These are phyloP conservation scores for Lissonota sp. DNA, from an alignment of 2,888 invertebrate species.

Conservation along the genomic window DNA sequence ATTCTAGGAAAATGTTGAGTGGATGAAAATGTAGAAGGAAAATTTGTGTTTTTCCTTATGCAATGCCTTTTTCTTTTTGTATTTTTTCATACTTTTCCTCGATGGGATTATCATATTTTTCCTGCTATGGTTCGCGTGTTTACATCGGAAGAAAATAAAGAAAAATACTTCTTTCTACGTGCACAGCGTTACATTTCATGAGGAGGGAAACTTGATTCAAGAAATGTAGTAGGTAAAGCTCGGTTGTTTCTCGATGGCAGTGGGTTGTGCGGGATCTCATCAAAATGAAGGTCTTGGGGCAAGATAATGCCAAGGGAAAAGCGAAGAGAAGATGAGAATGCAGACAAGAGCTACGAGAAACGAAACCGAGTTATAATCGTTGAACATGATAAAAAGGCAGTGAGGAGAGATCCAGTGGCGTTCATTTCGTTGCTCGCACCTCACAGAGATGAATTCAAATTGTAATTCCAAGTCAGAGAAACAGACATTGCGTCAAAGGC, in stretches of 20 bases:
- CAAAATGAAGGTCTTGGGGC: slow-evolving; percentile 34
- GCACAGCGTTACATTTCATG: slow-evolving; percentile 16
- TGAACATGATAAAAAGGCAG: neutral
- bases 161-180: neutral
- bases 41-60: neutral
- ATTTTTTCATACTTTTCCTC: neutral
- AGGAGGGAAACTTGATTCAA: slow-evolving; percentile 13
- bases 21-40: too few relatives aligned
- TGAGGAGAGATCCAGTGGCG: slow-evolving; percentile 16
- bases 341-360: neutral
- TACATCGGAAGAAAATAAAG: slow-evolving; percentile 1
- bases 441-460: slow-evolving; percentile 47
- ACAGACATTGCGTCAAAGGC: neutral
- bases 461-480: slow-evolving; percentile 21
- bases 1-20: too few relatives aligned
- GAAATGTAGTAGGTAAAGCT: slow-evolving; percentile 17
- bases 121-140: neutral
- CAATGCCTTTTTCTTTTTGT: neutral
- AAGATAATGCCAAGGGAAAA: slow-evolving; percentile 43
- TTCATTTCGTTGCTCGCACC: slow-evolving; percentile 27
- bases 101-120: slow-evolving; percentile 8
- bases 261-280: slow-evolving; percentile 2
- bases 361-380: neutral
- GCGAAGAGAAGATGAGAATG: slow-evolving; percentile 26
- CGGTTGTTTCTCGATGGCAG: slow-evolving; percentile 24